phyloP scores from a whole-genome alignment of 1,140 invertebrate species.

The Sogatella furcifera region DNA sequence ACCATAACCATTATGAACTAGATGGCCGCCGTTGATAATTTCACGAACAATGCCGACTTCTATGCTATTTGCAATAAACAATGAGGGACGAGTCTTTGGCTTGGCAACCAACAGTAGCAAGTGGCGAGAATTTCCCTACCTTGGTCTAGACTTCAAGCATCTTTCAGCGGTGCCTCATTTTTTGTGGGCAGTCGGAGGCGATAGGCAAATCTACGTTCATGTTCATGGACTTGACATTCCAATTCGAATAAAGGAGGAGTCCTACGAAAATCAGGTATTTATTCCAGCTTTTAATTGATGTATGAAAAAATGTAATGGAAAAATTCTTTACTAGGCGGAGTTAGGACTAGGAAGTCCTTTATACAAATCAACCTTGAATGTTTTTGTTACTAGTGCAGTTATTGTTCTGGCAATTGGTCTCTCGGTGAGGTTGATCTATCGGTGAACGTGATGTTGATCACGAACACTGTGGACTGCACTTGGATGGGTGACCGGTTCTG shows the following conservation, averaged over 20 bases:
- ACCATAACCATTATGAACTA: too few species aligned
- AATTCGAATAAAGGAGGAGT: conserved; percentile 78
- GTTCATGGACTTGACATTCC: conserved; percentile 81
- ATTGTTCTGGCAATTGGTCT: too few species aligned
- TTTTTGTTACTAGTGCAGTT: too few species aligned
- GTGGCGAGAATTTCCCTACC: conserved; percentile 74
- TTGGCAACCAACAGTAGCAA: conserved; percentile 62
- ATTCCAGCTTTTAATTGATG: background rate
- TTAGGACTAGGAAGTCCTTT: too few species aligned
- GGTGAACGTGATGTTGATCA: too few species aligned
- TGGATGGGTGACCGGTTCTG: too few species aligned
- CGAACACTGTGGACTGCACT: too few species aligned
- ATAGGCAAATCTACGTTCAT: conserved; percentile 83
- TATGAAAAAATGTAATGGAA: too few species aligned
- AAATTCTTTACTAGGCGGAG: too few species aligned
- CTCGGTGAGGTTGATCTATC: too few species aligned
- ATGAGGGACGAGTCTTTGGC: conserved; percentile 74
- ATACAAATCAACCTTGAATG: too few species aligned
- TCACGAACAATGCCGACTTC: conserved; percentile 40
- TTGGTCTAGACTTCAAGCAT: conserved; percentile 78
- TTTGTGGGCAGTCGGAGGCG: conserved; percentile 84
- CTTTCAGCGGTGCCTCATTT: conserved; percentile 70
- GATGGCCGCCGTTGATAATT: too few species aligned
- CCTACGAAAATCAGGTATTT: conserved; percentile 79
- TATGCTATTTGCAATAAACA: conserved; percentile 73